These are phyloP conservation scores for Megastigmus dorsalis DNA, from an alignment of 2,888 invertebrate species.

Conservation along the genomic window DNA sequence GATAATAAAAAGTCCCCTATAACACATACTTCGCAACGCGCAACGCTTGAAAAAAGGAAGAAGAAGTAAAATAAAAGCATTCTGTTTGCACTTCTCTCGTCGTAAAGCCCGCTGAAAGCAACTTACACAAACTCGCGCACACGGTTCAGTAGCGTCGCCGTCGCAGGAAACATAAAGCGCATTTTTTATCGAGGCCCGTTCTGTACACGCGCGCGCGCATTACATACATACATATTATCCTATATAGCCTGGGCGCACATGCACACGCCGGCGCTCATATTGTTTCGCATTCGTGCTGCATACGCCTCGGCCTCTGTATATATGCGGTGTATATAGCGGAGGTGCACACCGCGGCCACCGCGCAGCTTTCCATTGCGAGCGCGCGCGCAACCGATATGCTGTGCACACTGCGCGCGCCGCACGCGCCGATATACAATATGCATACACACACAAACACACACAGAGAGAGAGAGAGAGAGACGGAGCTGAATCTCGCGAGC, in stretches of 20 bases:
- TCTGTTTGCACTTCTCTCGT: conserved; percentile 5
- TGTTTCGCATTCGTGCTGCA: conserved; percentile 22
- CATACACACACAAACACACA: no score
- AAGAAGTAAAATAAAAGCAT: no score
- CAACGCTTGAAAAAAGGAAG: not conserved
- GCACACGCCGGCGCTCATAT: conserved; percentile 28
- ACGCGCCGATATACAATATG: no score
- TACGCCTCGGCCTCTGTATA: not conserved
- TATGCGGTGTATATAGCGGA: not conserved
- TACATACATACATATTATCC: no score
- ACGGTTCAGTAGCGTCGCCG: not conserved
- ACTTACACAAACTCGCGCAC: no score
- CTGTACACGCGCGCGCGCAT: no score
- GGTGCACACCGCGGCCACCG: not conserved
- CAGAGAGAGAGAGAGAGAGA: no score
- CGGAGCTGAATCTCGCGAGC: not conserved
- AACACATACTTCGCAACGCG: not conserved
- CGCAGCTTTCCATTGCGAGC: no score
- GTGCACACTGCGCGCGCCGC: not conserved
- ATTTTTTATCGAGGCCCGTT: no score
- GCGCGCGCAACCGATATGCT: not conserved
- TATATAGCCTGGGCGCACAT: not conserved
- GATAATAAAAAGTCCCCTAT: not conserved
- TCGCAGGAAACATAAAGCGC: conserved; percentile 24
- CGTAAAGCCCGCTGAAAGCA: not conserved